phyloP scores from a whole-genome alignment of 2,797 vertebrate genomes.

The Channallabes apus region DNA sequence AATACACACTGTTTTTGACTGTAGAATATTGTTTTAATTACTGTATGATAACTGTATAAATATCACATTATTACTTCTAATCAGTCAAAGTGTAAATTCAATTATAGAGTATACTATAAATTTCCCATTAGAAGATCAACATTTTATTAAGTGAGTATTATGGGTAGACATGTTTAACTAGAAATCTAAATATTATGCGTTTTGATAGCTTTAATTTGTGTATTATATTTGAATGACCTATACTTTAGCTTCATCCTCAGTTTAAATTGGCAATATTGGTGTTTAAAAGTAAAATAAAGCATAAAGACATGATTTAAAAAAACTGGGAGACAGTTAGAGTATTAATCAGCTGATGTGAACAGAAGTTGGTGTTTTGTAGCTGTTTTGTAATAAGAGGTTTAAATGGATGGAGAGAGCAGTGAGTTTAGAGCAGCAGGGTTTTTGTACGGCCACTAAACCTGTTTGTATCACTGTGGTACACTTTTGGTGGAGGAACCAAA shows the following conservation, averaged over 20 bases:
- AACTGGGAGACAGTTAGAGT: not conserved
- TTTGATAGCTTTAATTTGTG: not conserved
- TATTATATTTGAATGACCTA: not conserved
- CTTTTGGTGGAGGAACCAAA: conserved; percentile 14
- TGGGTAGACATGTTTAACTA: not conserved
- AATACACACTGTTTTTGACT: no score
- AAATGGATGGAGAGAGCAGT: no score
- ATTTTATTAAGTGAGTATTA: not conserved
- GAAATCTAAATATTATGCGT: not conserved
- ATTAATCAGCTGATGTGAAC: not conserved
- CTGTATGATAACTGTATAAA: no score
- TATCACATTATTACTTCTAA: no score
- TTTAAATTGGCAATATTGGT: not conserved
- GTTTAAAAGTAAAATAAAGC: not conserved
- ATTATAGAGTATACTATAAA: not conserved
- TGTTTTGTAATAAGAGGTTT: no score
- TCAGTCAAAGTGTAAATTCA: no score
- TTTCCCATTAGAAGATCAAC: not conserved
- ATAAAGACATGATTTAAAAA: not conserved
- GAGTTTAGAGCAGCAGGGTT: no score
- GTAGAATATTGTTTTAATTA: no score
- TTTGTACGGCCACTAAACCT: no score
- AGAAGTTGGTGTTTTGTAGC: not conserved
- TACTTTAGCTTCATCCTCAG: not conserved
- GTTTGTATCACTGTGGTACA: not conserved